Conservation (phyloP, 2,888 invertebrate genomes). For the Reticulitermes lucifugus region DNA sequence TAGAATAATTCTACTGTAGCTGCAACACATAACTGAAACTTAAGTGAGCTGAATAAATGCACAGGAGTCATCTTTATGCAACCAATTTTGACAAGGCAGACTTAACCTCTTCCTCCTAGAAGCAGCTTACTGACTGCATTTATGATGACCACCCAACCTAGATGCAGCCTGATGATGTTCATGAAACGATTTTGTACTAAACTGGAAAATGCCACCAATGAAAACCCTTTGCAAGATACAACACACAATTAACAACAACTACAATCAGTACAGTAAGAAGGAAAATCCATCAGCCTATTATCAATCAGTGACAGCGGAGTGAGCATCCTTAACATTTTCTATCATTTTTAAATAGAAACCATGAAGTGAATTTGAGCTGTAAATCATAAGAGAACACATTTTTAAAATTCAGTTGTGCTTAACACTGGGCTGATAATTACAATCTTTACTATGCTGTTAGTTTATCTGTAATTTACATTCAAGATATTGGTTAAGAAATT, state of each 20-base stretch:
- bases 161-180: not conserved
- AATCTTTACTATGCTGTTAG: too few species aligned
- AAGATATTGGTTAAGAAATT: too few species aligned
- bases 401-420: too few species aligned
- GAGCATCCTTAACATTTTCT: not conserved
- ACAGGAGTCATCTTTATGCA: too few species aligned
- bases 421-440: too few species aligned
- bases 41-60: too few species aligned
- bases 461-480: too few species aligned
- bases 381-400: too few species aligned
- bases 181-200: constrained; percentile 18
- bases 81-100: too few species aligned
- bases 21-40: not conserved
- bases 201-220: not conserved
- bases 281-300: not conserved
- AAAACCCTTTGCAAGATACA: constrained; percentile 16
- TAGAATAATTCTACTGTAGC: not conserved
- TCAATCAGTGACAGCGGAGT: constrained; percentile 15
- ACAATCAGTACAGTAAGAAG: constrained; percentile 34
- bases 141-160: constrained; percentile 17
- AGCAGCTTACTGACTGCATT: not conserved
- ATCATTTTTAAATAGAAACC: too few species aligned
- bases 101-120: not conserved
- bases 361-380: too few species aligned
- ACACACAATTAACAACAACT: constrained; percentile 15